Conservation (phyloP, 1,140 invertebrate species). For the Euura lappo region DNA sequence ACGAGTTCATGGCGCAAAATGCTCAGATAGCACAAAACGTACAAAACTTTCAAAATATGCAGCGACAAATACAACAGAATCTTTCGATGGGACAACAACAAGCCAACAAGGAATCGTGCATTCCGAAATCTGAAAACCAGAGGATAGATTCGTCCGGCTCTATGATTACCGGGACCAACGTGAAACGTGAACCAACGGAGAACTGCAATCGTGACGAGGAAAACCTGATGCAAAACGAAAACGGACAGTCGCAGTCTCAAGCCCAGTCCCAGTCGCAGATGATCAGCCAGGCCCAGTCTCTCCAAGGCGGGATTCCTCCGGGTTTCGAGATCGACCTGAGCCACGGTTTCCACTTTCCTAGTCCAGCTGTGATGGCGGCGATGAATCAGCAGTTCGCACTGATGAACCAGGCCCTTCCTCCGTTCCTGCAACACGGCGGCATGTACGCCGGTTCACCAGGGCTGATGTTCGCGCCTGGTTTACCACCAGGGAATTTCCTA, state of each 20-base stretch:
- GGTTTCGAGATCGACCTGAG: slow-evolving; percentile 53
- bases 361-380: slow-evolving; percentile 56
- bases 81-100: slow-evolving; percentile 45
- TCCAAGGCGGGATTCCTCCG: slow-evolving; percentile 43
- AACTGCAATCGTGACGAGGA: slow-evolving; percentile 50
- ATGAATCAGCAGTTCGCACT: slow-evolving; percentile 60
- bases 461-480: slow-evolving; percentile 56
- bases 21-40: slow-evolving; percentile 53
- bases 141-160: slow-evolving; percentile 8
- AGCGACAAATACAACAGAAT: slow-evolving; percentile 55
- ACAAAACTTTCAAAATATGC: slow-evolving; percentile 55
- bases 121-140: slow-evolving; percentile 34
- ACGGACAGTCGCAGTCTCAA: slow-evolving; percentile 31
- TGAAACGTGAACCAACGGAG: slow-evolving; percentile 60
- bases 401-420: slow-evolving; percentile 60
- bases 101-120: slow-evolving; percentile 46
- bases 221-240: slow-evolving; percentile 42
- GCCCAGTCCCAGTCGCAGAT: slow-evolving; percentile 36
- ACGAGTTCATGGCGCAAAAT: slow-evolving; percentile 56
- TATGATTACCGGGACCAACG: slow-evolving; percentile 22
- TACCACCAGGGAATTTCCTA: slow-evolving; percentile 54
- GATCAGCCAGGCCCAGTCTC: slow-evolving; percentile 17
- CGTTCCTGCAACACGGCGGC: slow-evolving; percentile 55
- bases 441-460: slow-evolving; percentile 55
- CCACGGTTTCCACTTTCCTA: slow-evolving; percentile 56